These are phyloP conservation scores for Micromesistius poutassou DNA, from an alignment of 2,797 vertebrate species.

Conservation along the genomic window DNA sequence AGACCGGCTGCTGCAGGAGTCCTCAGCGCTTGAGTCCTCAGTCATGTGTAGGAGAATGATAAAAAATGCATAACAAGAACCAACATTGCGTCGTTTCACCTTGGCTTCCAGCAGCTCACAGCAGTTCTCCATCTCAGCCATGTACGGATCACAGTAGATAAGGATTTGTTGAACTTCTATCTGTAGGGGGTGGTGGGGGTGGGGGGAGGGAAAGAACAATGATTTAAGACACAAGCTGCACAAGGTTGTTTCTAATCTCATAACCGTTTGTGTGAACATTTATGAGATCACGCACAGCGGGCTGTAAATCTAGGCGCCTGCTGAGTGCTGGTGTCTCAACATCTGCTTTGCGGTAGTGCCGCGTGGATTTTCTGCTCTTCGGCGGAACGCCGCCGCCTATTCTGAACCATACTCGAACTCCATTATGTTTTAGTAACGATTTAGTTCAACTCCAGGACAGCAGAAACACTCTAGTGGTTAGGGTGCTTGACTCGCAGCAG, in stretches of 20 bases:
- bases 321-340: neutral
- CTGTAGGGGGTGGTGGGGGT: slow-evolving; percentile 68
- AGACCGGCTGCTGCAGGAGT: neutral
- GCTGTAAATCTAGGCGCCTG: neutral
- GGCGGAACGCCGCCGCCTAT: neutral
- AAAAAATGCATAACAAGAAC: neutral
- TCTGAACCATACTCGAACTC: neutral
- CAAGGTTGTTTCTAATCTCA: slow-evolving; percentile 5
- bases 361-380: neutral
- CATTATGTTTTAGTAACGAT: neutral
- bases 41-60: neutral
- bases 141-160: slow-evolving; percentile 86
- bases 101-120: slow-evolving; percentile 80
- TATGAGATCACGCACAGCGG: slow-evolving; percentile 1
- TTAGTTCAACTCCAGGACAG: neutral
- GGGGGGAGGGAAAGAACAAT: neutral
- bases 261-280: neutral
- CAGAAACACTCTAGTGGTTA: neutral
- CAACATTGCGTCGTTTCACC: slow-evolving; percentile 67
- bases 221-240: neutral
- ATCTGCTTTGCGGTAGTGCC: neutral
- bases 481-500: neutral
- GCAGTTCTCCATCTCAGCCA: slow-evolving; percentile 82
- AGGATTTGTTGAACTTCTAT: slow-evolving; percentile 88
- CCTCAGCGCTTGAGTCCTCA: neutral